These are phyloP conservation scores for Lepus europaeus DNA, from an alignment of 2,113 vertebrate genomes.

Conservation along the genomic window DNA sequence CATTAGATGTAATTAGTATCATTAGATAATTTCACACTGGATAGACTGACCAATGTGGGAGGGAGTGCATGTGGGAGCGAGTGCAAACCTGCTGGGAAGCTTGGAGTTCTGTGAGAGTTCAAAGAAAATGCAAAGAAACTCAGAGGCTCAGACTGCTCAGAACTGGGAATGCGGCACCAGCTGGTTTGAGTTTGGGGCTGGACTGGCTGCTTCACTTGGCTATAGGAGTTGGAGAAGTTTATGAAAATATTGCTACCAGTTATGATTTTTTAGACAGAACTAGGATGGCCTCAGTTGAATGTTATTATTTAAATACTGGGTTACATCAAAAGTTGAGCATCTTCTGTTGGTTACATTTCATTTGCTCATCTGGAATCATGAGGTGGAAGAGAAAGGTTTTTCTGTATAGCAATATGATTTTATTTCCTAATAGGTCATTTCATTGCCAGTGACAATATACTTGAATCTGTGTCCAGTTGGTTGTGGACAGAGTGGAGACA, in stretches of 20 bases:
- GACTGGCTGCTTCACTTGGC: not conserved
- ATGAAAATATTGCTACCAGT: not conserved
- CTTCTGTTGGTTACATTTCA: not conserved
- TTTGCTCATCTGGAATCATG: not conserved
- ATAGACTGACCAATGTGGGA: not conserved
- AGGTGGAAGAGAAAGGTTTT: not conserved
- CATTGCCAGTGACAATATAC: not conserved
- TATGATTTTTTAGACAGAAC: conserved; percentile 10
- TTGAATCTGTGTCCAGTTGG: too few species aligned
- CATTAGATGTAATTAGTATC: not conserved
- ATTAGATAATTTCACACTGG: not conserved
- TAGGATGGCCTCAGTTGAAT: not conserved
- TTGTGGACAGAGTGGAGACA: not conserved
- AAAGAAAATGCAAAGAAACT: not conserved
- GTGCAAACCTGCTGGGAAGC: not conserved
- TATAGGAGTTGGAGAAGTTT: not conserved
- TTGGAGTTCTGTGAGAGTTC: not conserved
- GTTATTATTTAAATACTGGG: conserved; percentile 26
- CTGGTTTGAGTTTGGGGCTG: not conserved
- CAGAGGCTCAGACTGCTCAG: not conserved
- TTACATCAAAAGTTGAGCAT: not conserved
- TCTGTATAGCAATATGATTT: not conserved
- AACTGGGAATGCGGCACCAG: not conserved
- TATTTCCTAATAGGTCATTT: not conserved
- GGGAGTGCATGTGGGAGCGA: not conserved